Evolutionary conservation across 2,888 invertebrate genomes (phyloP), one percentile per base, ranked within the genome.

Genomic region (Gortyna flavago): DNA sequence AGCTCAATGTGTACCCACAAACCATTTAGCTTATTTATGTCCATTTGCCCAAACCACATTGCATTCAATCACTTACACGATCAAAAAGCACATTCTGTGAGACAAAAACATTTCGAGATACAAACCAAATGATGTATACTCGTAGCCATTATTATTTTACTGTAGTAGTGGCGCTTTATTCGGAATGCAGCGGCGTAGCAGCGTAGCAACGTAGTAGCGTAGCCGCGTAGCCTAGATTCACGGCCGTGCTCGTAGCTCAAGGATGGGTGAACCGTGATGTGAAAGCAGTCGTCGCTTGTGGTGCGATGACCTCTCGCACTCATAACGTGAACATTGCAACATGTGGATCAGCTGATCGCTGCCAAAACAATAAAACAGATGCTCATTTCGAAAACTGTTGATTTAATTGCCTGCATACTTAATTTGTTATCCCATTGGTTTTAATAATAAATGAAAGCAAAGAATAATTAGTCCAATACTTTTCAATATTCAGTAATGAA

Each of bases 211-310:
- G 66, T 80, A 66, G 81, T 35, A 1, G 25, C 75, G 84, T 78
- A 81, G 75, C 61, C 44, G n/a, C 59, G 80, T 84, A 84, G 87
- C 87, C 73, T 79, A 84, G 75, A 84, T 84, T 84, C 68, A 41
- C 59, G 59, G 64, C 64, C 51, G 61, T 54, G 35, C 69, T 85
- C 75, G 72, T 75, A 75, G 62, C 70, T 73, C 70, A 54, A 84
- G 84, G 75, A 73, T 62, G 72, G 61, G n/a, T n/a, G n/a, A 44
- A 79, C 75, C 51, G 67, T 38, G 69, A 32, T 32, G 41, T 69
- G 54, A n/a, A 67, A 77, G 35, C 54, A 62, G 68, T 67, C 35
- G 64, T 51, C 51, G n/a, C 38, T 69, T 38, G 13, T 51, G 29
- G 74, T 62, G 29, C 74, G 21, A 59, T 11, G 72, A 78, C 66